These are phyloP conservation scores for Drosophila orosa DNA, from an alignment of 1,140 invertebrate species.

Conservation along the genomic window DNA sequence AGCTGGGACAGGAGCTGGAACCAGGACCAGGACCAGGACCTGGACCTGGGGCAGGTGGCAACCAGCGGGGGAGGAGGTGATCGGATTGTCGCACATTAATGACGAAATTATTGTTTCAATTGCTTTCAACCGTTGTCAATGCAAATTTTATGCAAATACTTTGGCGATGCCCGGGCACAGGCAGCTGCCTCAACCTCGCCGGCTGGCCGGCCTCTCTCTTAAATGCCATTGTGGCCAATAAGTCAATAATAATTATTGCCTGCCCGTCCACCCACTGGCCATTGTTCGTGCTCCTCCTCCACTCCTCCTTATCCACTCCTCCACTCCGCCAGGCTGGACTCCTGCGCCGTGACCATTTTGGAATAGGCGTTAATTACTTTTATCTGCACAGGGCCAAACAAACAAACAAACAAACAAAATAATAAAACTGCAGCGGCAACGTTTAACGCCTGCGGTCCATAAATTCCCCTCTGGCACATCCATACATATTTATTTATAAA, in stretches of 20 bases:
- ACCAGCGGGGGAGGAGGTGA: slow-evolving; percentile 25
- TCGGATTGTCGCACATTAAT: slow-evolving; percentile 78
- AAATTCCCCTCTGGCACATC: slow-evolving; percentile 1
- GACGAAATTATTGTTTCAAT: slow-evolving; percentile 84
- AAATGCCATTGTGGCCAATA: slow-evolving; percentile 79
- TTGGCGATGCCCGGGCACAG: slow-evolving; percentile 18
- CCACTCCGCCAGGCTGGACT: too few species aligned
- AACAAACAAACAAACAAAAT: slow-evolving; percentile 65
- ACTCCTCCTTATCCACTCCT: too few species aligned
- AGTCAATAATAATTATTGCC: slow-evolving; percentile 75
- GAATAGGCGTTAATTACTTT: slow-evolving; percentile 82
- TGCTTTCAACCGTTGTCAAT: slow-evolving; percentile 83
- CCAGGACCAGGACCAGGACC: background rate
- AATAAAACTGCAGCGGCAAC: slow-evolving; percentile 31
- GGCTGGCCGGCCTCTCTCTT: slow-evolving; percentile 46
- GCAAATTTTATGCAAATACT: slow-evolving; percentile 83
- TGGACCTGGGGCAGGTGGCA: slow-evolving; percentile 14
- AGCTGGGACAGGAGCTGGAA: background rate
- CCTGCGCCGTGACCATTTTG: slow-evolving; percentile 46
- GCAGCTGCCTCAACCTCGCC: background rate
- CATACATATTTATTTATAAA: slow-evolving; percentile 61
- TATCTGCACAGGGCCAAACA: slow-evolving; percentile 65
- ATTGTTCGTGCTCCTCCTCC: background rate
- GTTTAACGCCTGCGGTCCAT: slow-evolving; percentile 28
- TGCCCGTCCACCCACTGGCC: slow-evolving; percentile 1